Conservation (phyloP, 2,888 invertebrate species). For the Macrosiphum euphorbiae region DNA sequence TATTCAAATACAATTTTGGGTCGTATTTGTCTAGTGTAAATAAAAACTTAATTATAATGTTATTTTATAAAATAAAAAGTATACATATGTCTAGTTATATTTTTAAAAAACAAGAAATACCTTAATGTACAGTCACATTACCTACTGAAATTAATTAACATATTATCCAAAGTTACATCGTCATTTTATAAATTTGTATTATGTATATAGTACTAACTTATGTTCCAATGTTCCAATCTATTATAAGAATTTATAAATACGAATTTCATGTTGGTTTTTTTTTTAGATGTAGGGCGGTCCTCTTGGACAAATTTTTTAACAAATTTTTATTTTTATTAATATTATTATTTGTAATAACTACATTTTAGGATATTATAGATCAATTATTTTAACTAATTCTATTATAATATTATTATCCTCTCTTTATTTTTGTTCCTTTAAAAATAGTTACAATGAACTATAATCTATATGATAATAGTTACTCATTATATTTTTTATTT, state of each 20-base stretch:
- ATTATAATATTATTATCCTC: neutral
- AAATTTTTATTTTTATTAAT: conserved; percentile 34
- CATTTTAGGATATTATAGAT: conserved; percentile 59
- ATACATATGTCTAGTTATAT: neutral
- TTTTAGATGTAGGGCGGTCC: conserved; percentile 22
- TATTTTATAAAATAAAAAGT: conserved; percentile 14
- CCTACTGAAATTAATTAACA: neutral
- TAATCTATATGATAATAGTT: neutral
- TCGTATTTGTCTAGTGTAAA: conserved; percentile 22
- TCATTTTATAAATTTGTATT: conserved; percentile 34
- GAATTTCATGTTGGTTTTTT: conserved; percentile 46
- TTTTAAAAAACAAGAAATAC: neutral
- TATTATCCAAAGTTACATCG: neutral
- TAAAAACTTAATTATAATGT: conserved; percentile 36
- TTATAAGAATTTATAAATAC: conserved; percentile 47
- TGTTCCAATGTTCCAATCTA: conserved; percentile 44
- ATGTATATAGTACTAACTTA: conserved; percentile 25
- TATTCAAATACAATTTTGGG: conserved; percentile 7
- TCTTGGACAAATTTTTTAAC: conserved; percentile 14
- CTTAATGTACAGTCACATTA: conserved; percentile 21
- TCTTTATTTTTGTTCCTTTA: neutral
- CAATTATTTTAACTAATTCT: conserved; percentile 43
- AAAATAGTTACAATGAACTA: neutral
- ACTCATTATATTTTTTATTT: neutral
- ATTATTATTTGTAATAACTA: conserved; percentile 51